A percentile compares a stretch with the other conserved stretches of the same genome.
phyloP scores from a whole-genome alignment of 2,888 invertebrate genomes.

The Dryobota labecula region DNA sequence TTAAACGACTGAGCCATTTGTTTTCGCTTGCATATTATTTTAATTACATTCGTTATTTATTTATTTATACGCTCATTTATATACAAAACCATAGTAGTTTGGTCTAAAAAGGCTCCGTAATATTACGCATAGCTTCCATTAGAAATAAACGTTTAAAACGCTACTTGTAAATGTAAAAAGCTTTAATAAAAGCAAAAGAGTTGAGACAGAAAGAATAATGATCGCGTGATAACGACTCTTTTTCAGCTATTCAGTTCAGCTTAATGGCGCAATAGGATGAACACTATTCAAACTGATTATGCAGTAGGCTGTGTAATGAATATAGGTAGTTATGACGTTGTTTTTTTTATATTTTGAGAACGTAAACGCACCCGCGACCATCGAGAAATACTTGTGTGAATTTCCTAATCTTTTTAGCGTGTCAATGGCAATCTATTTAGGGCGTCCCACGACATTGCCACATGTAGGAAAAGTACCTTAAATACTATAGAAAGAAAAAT shows the following conservation, averaged over 20 bases:
- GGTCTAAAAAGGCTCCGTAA: background rate
- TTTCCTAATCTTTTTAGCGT: too few species aligned
- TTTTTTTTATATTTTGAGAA: background rate
- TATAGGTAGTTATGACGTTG: background rate
- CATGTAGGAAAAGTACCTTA: too few species aligned
- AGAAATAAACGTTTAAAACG: conserved; percentile 38
- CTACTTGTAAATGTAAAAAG: conserved; percentile 56
- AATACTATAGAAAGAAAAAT: too few species aligned
- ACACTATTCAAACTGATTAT: conserved; percentile 11
- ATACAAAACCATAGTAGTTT: background rate
- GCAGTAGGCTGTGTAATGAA: background rate
- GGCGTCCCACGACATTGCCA: too few species aligned
- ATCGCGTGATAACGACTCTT: conserved; percentile 66
- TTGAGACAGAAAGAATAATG: conserved; percentile 68
- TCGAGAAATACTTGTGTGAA: background rate
- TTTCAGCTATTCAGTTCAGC: conserved; percentile 55
- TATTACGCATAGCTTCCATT: conserved; percentile 3
- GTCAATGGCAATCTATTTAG: too few species aligned
- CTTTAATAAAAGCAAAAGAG: conserved; percentile 64
- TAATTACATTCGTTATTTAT: background rate
- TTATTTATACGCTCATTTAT: too few species aligned
- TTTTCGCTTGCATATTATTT: background rate
- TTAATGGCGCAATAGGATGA: conserved; percentile 39
- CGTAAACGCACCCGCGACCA: background rate
- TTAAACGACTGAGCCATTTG: background rate